Base-by-base conservation (phyloP, 1,140 invertebrate genomes). In the Melitaea cinxia region DNA sequence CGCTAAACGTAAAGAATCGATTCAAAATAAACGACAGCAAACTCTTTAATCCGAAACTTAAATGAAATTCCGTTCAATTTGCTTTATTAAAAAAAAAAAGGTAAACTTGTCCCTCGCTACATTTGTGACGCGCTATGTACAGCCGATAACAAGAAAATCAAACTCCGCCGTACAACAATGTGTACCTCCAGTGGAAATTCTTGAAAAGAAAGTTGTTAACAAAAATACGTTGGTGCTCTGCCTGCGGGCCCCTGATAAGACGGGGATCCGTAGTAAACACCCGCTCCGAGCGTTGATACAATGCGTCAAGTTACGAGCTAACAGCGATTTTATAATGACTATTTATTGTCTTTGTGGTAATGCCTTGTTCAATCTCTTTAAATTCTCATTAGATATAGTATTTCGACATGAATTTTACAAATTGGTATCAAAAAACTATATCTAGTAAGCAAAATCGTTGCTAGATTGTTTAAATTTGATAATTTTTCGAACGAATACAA, bases 141-240 rank as follows among this genome's bases (percentile, higher is more conserved):
- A 80, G 72, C 62, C 70, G 83, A 83, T 86, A 84, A 78, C 78
- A 76, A 71, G 68, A 72, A 78, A 85, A 82, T 78, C 75, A 79
- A 85, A 84, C 82, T 84, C 72, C 69, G 68, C 73, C 73, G 45
- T 67, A 77, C 80, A 78, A 73, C 73, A 78, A 73, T 76, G 72
- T 83, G 70, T 74, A 80, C 63, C 64, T 71, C 65, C 66, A 71
- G 70, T 86, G 81, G 78, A 89, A 86, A 87, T 86, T 86, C 71
- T 50, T 86, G 77, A 78, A 85, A 88, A 89, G 85, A 88, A 42
- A 88, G 87, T 88, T 85, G 85, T 88, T 89, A 84, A 82, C 80
- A 87, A 89, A 89, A 89, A 88, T 89, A 86, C 82, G 75, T 58
- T 53, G 73, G 66, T 63, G 68, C 66, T 55, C 58, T 67, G 87